A percentile compares a stretch with the other conserved stretches of the same genome.
Conservation (phyloP, 2,113 vertebrate species). For the Alligator sinensis region DNA sequence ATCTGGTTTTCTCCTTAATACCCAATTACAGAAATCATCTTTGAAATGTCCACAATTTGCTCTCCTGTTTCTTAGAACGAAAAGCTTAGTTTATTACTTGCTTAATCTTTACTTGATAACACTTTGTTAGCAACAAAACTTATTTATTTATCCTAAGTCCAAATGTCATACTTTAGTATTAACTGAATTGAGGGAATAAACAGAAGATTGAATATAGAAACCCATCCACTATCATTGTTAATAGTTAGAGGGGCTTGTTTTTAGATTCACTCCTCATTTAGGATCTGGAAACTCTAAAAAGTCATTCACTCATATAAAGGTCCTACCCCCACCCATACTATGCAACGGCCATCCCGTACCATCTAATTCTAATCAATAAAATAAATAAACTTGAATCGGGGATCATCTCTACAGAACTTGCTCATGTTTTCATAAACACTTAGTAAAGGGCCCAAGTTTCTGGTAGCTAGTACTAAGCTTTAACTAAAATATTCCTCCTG, state of each 20-base stretch:
- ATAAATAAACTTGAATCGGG: constrained; percentile 63
- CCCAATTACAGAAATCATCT: not conserved
- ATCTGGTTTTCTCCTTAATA: fast-evolving
- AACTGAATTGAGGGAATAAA: constrained; percentile 5
- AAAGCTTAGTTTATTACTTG: not conserved
- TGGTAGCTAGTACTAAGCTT: not conserved
- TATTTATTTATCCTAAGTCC: constrained; percentile 27
- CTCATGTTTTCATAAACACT: constrained; percentile 8
- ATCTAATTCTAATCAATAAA: constrained; percentile 30
- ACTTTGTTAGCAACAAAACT: constrained; percentile 14
- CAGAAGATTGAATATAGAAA: not conserved
- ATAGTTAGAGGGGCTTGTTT: constrained; percentile 9
- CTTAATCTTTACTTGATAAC: not conserved
- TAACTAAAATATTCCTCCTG: not conserved
- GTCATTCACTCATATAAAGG: constrained; percentile 32
- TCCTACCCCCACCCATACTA: not conserved
- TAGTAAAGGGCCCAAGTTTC: constrained; percentile 7
- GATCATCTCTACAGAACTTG: constrained; percentile 24
- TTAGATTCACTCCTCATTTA: constrained; percentile 15
- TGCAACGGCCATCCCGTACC: not conserved
- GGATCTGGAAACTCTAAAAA: constrained; percentile 40
- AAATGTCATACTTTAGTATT: not conserved
- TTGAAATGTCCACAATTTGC: not conserved
- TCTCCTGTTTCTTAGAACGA: not conserved
- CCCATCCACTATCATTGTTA: not conserved